phyloP scores from a whole-genome alignment of 1,140 invertebrate genomes.

The Sycobia sp. region DNA sequence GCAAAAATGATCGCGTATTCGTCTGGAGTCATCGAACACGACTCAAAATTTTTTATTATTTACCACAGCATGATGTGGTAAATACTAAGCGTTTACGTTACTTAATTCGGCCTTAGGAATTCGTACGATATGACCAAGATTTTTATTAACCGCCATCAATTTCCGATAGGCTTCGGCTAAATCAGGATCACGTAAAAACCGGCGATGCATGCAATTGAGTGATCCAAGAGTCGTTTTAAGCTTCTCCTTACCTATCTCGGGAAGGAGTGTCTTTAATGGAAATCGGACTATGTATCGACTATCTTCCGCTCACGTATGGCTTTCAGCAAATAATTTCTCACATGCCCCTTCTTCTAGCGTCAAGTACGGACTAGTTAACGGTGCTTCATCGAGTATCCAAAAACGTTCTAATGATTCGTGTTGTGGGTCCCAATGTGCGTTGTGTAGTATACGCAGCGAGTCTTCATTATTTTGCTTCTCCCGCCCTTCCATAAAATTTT shows the following conservation, averaged over 20 bases:
- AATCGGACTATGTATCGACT: too few relatives aligned
- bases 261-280: not conserved
- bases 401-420: conserved; percentile 23
- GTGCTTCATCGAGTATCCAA: too few relatives aligned
- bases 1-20: not conserved
- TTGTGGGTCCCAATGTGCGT: not conserved
- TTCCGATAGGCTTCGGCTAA: too few relatives aligned
- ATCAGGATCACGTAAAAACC: not conserved
- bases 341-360: too few relatives aligned
- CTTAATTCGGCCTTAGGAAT: not conserved
- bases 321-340: too few relatives aligned
- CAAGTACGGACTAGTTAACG: too few relatives aligned
- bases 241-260: not conserved
- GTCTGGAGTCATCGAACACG: not conserved
- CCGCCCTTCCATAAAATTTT: conserved; percentile 5
- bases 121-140: not conserved
- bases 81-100: not conserved
- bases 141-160: too few relatives aligned
- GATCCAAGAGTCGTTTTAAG: not conserved
- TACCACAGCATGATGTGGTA: not conserved
- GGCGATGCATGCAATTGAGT: too few relatives aligned
- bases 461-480: conserved; percentile 21
- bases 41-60: too few relatives aligned
- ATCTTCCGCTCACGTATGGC: too few relatives aligned
- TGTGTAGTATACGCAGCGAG: not conserved